Conservation (phyloP, 2,113 vertebrate genomes). For the Cyphomyrus discorhynchus region DNA sequence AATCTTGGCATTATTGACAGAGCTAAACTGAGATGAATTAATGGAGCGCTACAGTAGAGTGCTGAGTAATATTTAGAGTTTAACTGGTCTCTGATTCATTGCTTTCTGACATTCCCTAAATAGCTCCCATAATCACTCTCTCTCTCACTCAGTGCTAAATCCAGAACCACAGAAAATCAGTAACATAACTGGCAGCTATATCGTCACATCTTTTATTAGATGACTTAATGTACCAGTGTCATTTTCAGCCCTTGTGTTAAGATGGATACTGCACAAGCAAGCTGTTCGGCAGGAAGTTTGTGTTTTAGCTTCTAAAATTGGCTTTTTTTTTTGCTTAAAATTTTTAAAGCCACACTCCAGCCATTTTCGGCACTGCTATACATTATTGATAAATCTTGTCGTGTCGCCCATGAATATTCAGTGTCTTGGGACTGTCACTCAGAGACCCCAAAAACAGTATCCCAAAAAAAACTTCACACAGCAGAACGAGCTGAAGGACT, state of each 20-base stretch:
- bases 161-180: slow-evolving; percentile 91
- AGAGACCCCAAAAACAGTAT: slow-evolving; percentile 1
- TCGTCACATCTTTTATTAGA: slow-evolving; percentile 79
- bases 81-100: slow-evolving; percentile 81
- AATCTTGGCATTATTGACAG: slow-evolving; percentile 10
- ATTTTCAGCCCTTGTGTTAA: neutral
- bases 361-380: neutral
- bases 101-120: slow-evolving; percentile 92
- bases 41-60: slow-evolving; percentile 56
- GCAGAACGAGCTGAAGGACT: neutral
- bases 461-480: neutral
- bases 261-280: neutral
- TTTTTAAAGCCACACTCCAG: neutral
- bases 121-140: slow-evolving; percentile 67
- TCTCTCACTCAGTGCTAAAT: slow-evolving; percentile 67
- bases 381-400: slow-evolving; percentile 4
- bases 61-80: slow-evolving; percentile 71
- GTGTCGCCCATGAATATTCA: neutral
- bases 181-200: slow-evolving; percentile 62
- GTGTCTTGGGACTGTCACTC: neutral
- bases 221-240: slow-evolving; percentile 64
- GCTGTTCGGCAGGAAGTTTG: neutral
- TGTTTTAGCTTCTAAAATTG: neutral
- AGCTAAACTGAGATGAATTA: slow-evolving; percentile 2
- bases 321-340: neutral